These are phyloP conservation scores for Turritopsis dohrnii DNA, from an alignment of 30 jellyfish, hydroid and myxozoan genomes.

Conservation along the genomic window DNA sequence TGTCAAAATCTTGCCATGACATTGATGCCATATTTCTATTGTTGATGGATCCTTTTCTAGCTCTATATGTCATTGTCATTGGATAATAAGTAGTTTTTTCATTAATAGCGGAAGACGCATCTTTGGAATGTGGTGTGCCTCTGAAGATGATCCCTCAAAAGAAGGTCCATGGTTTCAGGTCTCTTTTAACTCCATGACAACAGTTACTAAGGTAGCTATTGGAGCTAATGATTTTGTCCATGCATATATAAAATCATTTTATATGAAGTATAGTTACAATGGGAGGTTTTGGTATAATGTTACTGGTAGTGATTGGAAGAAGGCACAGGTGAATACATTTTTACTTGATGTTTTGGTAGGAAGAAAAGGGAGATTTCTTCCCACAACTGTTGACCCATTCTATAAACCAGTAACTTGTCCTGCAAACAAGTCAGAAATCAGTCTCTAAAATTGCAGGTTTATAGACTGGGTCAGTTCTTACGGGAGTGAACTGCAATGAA, in stretches of 20 bases:
- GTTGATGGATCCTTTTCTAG: neutral
- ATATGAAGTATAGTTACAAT: slow-evolving; percentile 76
- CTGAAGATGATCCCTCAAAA: slow-evolving; percentile 21
- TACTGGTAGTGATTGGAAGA: slow-evolving; percentile 31
- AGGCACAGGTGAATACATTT: slow-evolving; percentile 4
- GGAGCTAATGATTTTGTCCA: slow-evolving; percentile 32
- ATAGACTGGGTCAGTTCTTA: too few relatives aligned
- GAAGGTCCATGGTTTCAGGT: slow-evolving; percentile 66
- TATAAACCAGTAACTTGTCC: too few relatives aligned
- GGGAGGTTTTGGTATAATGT: slow-evolving; percentile 63
- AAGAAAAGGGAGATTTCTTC: too few relatives aligned
- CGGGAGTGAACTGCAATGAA: too few relatives aligned
- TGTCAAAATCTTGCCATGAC: neutral
- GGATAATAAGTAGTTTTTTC: too few relatives aligned
- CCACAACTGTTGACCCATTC: too few relatives aligned
- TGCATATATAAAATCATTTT: slow-evolving; percentile 46
- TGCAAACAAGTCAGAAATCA: too few relatives aligned
- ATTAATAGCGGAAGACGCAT: slow-evolving; percentile 14
- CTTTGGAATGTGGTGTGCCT: slow-evolving; percentile 91
- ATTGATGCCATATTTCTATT: too few relatives aligned
- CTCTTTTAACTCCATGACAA: slow-evolving; percentile 58
- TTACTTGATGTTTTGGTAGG: too few relatives aligned
- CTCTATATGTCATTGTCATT: too few relatives aligned
- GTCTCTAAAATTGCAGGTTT: too few relatives aligned
- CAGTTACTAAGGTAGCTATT: slow-evolving; percentile 64